Base-by-base conservation (phyloP, 2,888 invertebrate species). In the Scaptomyza parva region DNA sequence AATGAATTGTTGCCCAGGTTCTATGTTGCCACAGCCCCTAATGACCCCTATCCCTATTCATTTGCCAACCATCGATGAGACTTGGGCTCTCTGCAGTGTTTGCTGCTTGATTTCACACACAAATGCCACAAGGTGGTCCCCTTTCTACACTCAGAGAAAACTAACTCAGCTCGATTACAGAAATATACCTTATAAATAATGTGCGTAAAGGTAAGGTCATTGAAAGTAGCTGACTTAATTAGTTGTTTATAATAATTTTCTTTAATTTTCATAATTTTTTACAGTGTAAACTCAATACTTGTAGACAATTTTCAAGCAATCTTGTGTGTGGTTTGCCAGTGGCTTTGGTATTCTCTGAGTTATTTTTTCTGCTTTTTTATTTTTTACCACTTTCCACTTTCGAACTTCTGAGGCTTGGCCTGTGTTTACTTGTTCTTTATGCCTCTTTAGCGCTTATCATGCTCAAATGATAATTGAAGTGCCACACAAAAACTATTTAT, bases 391-490 rank as follows among this genome's bases (percentile, higher is more conserved):
- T 78, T 55, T 60, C 48, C 77, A 45, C 40, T 58, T 66, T 70
- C 64, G 60, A 79, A 72, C 73, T 73, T 65, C 60, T 53, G 64
- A n/a, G 66, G 30, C 58, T 60, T 12, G 47, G 30, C 47, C 47
- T 37, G 37, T 47, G 74, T 72, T 64, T 72, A 67, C 76, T 69
- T 66, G 72, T 64, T 63, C 82, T 64, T 62, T 76, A 71, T 74
- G 83, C 70, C 88, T 84, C 87, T 84, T 86, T 75, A 80, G 76
- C 75, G 86, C 78, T 89, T 86, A 87, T 90, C 88, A 90, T 82
- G 90, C 86, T 84, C 83, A 87, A 86, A 89, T 90, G 90, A 81
- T 87, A 86, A 88, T 89, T 89, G 75, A 88, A 90, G 89, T 88
- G 86, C 75, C 81, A 78, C 65, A 82, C 65, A 88, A 77, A 88